Base-by-base conservation (phyloP, 2,888 invertebrate species). In the Limnephilus marmoratus region DNA sequence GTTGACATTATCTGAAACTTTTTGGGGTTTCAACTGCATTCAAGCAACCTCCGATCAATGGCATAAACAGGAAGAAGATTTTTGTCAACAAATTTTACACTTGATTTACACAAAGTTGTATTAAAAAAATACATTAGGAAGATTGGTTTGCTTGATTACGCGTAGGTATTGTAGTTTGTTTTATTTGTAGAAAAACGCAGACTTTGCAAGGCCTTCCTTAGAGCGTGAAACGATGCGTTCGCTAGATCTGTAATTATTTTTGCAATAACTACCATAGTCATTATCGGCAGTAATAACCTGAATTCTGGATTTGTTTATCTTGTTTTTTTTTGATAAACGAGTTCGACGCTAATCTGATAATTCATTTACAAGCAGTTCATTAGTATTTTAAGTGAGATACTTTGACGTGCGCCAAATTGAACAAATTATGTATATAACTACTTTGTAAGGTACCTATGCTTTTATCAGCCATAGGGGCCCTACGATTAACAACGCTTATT, bases 221-320 rank as follows among this genome's bases (percentile, higher is more conserved):
- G 68, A 68, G 68, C 68, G 68, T 68, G 68, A 68, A 53, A n/a
- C n/a, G 68, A 68, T 68, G 68, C 68, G 68, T 68, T 68, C 68
- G 24, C 24, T n/a, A 68, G 68, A 68, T 68, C 68, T 68, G 68
- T 11, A 68, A 68, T 68, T 68, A 68, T 68, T 68, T 53, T 18
- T 68, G 9, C 24, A 68, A 68, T 68, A 68, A 68, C 68, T 24
- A n/a, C 24, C 24, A 24, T 68, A 68, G 68, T 68, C 24, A n/a
- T 24, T 68, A 68, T 68, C 68, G 68, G 24, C 68, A 68, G 24
- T 68, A 68, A 68, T 68, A 68, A 68, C 68, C 24, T 68, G 68
- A 68, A 68, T 68, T 7, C 9, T 68, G 24, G n/a, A 5, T 24
- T 68, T 68, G 24, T 68, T n/a, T 68, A 68, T 68, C 68, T 68